Evolutionary conservation across 1,140 invertebrate genomes (phyloP), one percentile per base, ranked within the genome.

Genomic region (Colletes gigas): DNA sequence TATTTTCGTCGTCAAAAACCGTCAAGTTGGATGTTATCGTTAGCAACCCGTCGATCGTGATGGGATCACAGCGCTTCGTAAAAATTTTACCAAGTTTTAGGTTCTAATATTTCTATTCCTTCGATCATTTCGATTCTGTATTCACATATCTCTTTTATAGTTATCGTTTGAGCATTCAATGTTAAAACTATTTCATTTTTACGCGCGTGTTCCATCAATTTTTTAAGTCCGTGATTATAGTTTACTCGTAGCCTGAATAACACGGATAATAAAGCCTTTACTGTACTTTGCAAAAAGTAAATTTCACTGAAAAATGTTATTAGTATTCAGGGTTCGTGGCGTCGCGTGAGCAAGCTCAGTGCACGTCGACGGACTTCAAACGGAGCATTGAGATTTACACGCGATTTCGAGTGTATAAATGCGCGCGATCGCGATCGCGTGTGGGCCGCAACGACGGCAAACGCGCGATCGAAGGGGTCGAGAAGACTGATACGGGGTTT

Each of bases 381-480:
- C 19, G 54, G 73, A 47, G 62, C n/a, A 68, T 21, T 41, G 68
- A 70, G 44, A 72, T 44, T 66, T 57, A 21, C 50, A 19, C 8
- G 54, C 54, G 54, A 67, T 68, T 68, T 63, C n/a, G 4, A 63
- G 7, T 7, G 21, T 57, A 44, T 2, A 50, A 59, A 68, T 9
- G 41, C n/a, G 41, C n/a, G 52, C 15, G 15, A 76, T 68, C 50
- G 52, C 52, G 62, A 76, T 76, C 62, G 73, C 73, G 73, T 76
- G 63, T 55, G 65, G 65, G 1, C 44, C 9, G n/a, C n/a, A 14
- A 44, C 70, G 30, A 60, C 39, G 39, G n/a, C 30, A 10, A 44
- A 59, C n/a, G 3, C 5, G 14, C 62, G 73, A 66, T 55, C 30
- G n/a, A 44, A 17, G n/a, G 19, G 19, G 47, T 59, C 15, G 54